Evolutionary conservation across 1,140 invertebrate genomes (phyloP).

Genomic region (Antheraea mylitta): DNA sequence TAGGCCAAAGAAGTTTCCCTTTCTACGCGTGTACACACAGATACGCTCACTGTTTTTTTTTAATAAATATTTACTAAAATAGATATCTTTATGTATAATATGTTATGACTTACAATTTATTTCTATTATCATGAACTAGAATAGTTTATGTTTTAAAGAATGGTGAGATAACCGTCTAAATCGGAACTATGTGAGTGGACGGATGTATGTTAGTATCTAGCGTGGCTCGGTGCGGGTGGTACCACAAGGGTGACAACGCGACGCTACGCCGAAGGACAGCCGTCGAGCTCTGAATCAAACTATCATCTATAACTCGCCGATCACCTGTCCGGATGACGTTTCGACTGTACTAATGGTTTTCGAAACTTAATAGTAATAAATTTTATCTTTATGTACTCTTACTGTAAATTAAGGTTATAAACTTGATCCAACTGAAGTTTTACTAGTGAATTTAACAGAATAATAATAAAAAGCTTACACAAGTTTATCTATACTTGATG

Average conservation of each 20-base stretch:
- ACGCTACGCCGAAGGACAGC: slow-evolving; percentile 11
- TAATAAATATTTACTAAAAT: too few relatives aligned
- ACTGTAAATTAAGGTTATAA: too few relatives aligned
- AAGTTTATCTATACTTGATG: too few relatives aligned
- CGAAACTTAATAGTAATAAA: not conserved
- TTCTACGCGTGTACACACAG: too few relatives aligned
- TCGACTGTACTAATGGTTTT: slow-evolving; percentile 11
- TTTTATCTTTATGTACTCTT: too few relatives aligned
- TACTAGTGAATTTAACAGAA: too few relatives aligned
- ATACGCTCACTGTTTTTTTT: too few relatives aligned
- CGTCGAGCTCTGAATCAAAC: slow-evolving; percentile 27
- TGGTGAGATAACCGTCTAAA: not conserved
- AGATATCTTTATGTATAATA: too few relatives aligned
- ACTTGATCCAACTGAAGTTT: too few relatives aligned
- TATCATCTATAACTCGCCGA: slow-evolving; percentile 47
- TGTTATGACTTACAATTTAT: too few relatives aligned
- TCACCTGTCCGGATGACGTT: slow-evolving; percentile 38
- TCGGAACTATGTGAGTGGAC: not conserved
- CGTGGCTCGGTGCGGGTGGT: not conserved
- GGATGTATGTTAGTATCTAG: not conserved
- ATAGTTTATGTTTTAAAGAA: not conserved
- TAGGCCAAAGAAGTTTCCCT: too few relatives aligned
- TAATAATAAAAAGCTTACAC: too few relatives aligned
- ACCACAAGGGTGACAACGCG: not conserved
- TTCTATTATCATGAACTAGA: not conserved